A percentile compares a stretch with the other conserved stretches of the same genome.
These are phyloP conservation scores for Xenopus borealis DNA, from an alignment of 2,113 vertebrate genomes.

Conservation along the genomic window DNA sequence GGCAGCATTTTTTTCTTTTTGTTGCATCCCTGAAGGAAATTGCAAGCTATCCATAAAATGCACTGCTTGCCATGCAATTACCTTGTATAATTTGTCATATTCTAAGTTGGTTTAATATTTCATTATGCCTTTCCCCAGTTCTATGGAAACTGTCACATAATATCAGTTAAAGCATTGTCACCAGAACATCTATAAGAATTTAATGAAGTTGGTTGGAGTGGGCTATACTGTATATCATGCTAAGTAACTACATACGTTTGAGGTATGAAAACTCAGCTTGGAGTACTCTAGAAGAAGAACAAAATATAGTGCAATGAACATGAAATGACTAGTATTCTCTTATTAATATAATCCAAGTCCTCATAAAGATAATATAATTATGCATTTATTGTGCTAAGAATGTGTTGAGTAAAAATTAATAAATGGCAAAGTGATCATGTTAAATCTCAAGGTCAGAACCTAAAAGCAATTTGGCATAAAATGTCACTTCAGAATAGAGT, in stretches of 20 bases:
- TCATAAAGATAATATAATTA: too few relatives aligned
- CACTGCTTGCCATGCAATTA: background rate
- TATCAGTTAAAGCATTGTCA: conserved; percentile 2
- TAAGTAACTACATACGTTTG: background rate
- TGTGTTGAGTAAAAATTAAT: too few relatives aligned
- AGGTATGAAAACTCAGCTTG: background rate
- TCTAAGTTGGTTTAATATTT: conserved; percentile 6
- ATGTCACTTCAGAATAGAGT: too few relatives aligned
- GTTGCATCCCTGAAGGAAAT: background rate
- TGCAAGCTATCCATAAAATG: conserved; percentile 9
- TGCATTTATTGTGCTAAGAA: too few relatives aligned
- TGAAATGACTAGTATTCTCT: background rate
- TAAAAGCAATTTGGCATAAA: too few relatives aligned
- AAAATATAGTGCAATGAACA: background rate
- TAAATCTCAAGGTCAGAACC: too few relatives aligned
- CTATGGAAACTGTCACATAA: background rate
- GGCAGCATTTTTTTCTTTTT: background rate
- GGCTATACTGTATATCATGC: background rate
- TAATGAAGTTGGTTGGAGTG: background rate
- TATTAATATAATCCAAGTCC: too few relatives aligned
- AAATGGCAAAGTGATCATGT: too few relatives aligned
- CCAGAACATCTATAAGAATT: background rate
- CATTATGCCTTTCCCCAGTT: background rate
- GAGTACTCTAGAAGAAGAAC: background rate
- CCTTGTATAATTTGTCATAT: conserved; percentile 8